Evolutionary conservation across 2,797 vertebrate species (phyloP).

Genomic region (Paguma larvata): DNA sequence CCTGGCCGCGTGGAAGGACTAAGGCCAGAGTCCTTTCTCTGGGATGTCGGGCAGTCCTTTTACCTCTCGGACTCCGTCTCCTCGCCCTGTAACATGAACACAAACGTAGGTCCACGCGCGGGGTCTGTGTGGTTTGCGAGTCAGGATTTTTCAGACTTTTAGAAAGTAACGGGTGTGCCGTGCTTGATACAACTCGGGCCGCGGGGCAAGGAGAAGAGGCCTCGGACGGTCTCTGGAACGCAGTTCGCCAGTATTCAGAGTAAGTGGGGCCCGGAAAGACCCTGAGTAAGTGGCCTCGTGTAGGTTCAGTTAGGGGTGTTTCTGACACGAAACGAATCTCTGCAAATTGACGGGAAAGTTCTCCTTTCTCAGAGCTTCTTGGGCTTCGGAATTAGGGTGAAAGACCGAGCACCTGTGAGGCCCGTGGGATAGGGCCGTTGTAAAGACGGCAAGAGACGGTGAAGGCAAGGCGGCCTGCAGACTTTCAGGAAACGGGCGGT

Average conservation of each 20-base stretch:
- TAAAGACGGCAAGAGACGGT: not conserved
- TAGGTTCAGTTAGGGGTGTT: not conserved
- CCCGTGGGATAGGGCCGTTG: not conserved
- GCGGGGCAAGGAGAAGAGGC: not conserved
- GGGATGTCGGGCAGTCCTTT: not conserved
- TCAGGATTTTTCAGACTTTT: not conserved
- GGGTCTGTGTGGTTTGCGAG: not conserved
- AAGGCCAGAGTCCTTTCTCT: not conserved
- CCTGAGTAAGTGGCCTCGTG: not conserved
- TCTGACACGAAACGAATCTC: not conserved
- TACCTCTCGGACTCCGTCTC: not conserved
- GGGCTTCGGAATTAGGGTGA: not conserved
- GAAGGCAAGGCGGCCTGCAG: not conserved
- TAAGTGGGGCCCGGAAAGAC: not conserved
- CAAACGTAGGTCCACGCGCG: not conserved
- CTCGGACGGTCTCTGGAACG: not conserved
- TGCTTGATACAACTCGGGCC: not conserved
- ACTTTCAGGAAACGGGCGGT: not conserved
- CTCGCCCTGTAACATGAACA: slow-evolving; percentile 21
- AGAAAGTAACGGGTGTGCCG: not conserved
- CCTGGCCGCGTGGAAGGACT: not conserved
- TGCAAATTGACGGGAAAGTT: not conserved
- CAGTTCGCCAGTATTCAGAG: not conserved
- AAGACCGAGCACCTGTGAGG: not conserved
- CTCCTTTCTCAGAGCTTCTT: not conserved